Evolutionary conservation across 2,888 invertebrate species (phyloP).

Genomic region (Euphydryas editha): DNA sequence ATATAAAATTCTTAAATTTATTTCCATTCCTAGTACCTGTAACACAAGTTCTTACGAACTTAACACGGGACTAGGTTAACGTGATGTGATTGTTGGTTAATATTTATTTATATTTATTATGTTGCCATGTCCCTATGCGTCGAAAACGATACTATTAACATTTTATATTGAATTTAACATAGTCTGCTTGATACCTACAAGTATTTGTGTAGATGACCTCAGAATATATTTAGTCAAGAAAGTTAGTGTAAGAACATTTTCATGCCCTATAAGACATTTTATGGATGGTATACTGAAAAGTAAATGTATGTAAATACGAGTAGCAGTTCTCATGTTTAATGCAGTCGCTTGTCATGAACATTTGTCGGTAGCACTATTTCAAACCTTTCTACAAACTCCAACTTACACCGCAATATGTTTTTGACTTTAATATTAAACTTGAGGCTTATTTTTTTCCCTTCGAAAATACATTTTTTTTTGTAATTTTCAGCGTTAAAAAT

Average conservation of each 20-base stretch:
- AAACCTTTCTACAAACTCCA: conserved; percentile 49
- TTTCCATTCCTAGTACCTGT: too few relatives aligned
- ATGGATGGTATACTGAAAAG: conserved; percentile 42
- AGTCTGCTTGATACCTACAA: background rate
- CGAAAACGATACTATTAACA: background rate
- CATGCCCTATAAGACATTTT: background rate
- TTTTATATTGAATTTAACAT: background rate
- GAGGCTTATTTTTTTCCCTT: conserved; percentile 12
- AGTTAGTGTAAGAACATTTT: conserved; percentile 3
- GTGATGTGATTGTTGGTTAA: too few relatives aligned
- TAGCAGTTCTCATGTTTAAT: conserved; percentile 79
- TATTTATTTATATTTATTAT: too few relatives aligned
- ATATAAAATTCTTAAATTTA: too few relatives aligned
- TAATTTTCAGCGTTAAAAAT: background rate
- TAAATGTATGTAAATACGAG: conserved; percentile 70
- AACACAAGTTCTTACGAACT: too few relatives aligned
- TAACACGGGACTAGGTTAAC: too few relatives aligned
- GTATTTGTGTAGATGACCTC: background rate
- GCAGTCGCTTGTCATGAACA: conserved; percentile 78
- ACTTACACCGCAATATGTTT: conserved; percentile 36
- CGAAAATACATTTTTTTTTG: background rate
- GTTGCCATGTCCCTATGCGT: too few relatives aligned
- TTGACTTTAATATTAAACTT: conserved; percentile 31
- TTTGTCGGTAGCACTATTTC: conserved; percentile 78
- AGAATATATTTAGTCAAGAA: background rate